These are phyloP conservation scores for Caloenas nicobarica DNA, from an alignment of 2,113 vertebrate species.

Conservation along the genomic window DNA sequence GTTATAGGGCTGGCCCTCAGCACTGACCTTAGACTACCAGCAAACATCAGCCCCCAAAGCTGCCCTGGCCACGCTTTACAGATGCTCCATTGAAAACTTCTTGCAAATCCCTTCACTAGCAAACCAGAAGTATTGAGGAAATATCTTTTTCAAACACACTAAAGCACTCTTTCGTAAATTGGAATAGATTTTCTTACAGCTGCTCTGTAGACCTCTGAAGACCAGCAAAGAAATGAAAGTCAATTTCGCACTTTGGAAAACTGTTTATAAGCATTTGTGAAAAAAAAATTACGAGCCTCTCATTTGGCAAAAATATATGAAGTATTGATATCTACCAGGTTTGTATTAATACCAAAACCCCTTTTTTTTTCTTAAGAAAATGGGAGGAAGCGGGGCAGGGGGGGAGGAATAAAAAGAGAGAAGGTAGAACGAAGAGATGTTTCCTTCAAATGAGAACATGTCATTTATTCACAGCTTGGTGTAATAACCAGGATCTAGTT, in stretches of 20 bases:
- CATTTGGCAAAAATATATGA: neutral
- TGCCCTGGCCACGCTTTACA: neutral
- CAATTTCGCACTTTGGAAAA: neutral
- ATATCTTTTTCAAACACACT: neutral
- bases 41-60: neutral
- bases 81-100: neutral
- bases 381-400: fast-evolving
- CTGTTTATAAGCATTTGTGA: neutral
- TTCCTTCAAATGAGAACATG: neutral
- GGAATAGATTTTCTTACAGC: neutral
- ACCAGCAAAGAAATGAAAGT: neutral
- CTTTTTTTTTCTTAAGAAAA: neutral
- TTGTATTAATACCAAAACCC: neutral
- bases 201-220: neutral
- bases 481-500: neutral
- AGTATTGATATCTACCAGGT: neutral
- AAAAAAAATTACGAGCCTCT: neutral
- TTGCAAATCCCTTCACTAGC: neutral
- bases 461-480: neutral
- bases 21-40: neutral
- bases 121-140: neutral
- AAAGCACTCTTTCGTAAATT: neutral
- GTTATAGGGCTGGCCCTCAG: neutral
- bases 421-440: neutral
- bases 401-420: neutral